Evolutionary conservation across 2,113 vertebrate species (phyloP), one percentile per base, ranked within the genome.

Genomic region (Strigops habroptila): DNA sequence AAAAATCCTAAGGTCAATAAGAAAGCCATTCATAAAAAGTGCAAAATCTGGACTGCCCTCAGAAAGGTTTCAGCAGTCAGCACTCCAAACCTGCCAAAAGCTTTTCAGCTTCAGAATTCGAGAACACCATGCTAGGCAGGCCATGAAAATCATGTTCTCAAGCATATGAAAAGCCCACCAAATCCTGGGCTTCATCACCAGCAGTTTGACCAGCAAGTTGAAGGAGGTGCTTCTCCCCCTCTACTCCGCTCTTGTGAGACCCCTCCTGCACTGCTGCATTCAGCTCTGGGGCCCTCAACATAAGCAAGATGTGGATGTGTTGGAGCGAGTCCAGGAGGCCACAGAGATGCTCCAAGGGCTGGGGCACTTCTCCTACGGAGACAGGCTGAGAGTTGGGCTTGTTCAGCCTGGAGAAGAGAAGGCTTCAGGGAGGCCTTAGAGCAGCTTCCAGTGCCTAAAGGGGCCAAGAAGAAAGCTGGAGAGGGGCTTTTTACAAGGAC

Each of bases 91-190:
- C 24, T 33, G 31, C 49, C 33, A 6, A 19, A 41, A 35, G 2
- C n/a, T 55, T 19, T 48, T 12, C 37, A 12, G 48, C 41, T 71
- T 52, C 75, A 6, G 28, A 35, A 23, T 22, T 6, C 0, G 19
- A 39, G 59, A 65, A 52, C 1, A 2, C 33, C 11, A 2, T 27
- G 23, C 14, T 39, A 44, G 55, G 28, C 8, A 12, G 53, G 48
- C 17, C 41, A 21, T 0, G 2, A 35, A 39, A 27, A 3, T 30
- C 53, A 41, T 1, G 6, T 8, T 78, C 30, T 33, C 2, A 2
- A 41, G 79, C 22, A 43, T 2, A 2, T 18, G 52, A 18, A 31
- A 35, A 59, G 33, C 57, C 33, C 57, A 59, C 33, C 57, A 59
- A 59, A 59, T 59, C 57, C 33, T 35, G 33, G 57, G 33, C 57